These are phyloP conservation scores for Caiman crocodilus DNA, from an alignment of 2,797 vertebrate genomes.

Conservation along the genomic window DNA sequence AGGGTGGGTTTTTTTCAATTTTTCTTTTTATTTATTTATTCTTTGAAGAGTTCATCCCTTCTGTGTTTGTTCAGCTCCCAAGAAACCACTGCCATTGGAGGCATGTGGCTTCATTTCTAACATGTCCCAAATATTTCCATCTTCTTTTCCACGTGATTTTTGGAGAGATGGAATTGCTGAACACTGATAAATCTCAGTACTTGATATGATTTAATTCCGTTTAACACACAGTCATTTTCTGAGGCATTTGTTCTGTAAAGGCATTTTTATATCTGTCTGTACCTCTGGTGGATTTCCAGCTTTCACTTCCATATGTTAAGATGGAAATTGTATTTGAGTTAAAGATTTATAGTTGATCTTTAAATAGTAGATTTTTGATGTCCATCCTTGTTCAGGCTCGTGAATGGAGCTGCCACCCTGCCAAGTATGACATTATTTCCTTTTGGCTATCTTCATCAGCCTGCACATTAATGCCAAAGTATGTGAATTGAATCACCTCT, in stretches of 20 bases:
- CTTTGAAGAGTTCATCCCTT: neutral
- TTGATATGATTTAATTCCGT: neutral
- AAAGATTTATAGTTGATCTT: neutral
- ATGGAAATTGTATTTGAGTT: neutral
- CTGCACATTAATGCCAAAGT: neutral
- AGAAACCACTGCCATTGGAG: neutral
- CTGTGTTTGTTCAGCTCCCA: neutral
- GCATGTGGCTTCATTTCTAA: neutral
- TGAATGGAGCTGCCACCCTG: neutral
- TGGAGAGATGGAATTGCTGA: neutral
- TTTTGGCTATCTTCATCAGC: neutral
- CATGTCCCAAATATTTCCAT: neutral
- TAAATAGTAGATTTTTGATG: neutral
- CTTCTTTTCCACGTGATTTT: neutral
- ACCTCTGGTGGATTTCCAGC: fast-evolving
- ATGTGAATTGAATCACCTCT: neutral
- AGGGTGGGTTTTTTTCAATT: too few species aligned
- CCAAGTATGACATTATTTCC: neutral
- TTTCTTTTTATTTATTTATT: neutral
- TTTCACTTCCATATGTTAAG: neutral
- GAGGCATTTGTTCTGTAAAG: neutral
- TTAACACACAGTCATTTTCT: neutral
- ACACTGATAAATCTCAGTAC: neutral
- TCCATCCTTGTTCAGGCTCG: neutral
- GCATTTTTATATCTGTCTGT: neutral